A percentile compares a stretch with the other conserved stretches of the same genome.
These are phyloP conservation scores for Hetaerina titia DNA, from an alignment of 2,888 invertebrate species.

Conservation along the genomic window DNA sequence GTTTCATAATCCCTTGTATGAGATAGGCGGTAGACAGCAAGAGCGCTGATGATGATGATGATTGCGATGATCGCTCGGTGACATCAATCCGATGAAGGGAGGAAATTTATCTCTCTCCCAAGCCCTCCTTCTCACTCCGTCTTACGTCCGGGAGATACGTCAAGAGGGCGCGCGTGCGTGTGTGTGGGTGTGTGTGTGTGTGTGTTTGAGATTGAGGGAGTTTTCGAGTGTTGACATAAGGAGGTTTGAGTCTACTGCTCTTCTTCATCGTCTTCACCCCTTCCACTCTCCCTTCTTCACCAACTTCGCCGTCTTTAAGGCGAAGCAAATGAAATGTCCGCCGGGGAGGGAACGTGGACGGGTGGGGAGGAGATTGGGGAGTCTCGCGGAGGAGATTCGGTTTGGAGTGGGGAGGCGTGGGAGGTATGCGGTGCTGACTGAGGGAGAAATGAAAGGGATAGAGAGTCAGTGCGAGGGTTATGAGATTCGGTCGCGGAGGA, in stretches of 20 bases:
- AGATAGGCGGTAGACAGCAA: not conserved
- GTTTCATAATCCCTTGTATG: not conserved
- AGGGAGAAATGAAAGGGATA: not conserved
- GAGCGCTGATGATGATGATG: not conserved
- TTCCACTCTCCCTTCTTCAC: not conserved
- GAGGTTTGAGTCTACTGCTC: not conserved
- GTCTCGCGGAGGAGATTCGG: not conserved
- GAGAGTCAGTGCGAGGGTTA: not conserved
- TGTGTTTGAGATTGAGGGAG: not conserved
- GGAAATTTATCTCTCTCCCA: not conserved
- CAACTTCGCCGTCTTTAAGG: slow-evolving; percentile 33
- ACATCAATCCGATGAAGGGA: not conserved
- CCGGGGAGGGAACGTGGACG: not conserved
- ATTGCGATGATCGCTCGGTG: not conserved
- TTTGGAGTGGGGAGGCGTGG: not conserved
- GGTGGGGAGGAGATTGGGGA: not conserved
- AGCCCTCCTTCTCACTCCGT: not conserved
- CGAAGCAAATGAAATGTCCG: slow-evolving; percentile 22
- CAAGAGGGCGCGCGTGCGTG: not conserved
- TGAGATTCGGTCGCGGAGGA: slow-evolving; percentile 58
- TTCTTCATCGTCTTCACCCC: not conserved
- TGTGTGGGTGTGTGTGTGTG: not conserved
- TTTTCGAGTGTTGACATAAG: not conserved
- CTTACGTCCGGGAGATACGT: not conserved
- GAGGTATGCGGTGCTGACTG: not conserved